Conservation (phyloP, 2,113 vertebrate genomes). For the Cacatua alba region DNA sequence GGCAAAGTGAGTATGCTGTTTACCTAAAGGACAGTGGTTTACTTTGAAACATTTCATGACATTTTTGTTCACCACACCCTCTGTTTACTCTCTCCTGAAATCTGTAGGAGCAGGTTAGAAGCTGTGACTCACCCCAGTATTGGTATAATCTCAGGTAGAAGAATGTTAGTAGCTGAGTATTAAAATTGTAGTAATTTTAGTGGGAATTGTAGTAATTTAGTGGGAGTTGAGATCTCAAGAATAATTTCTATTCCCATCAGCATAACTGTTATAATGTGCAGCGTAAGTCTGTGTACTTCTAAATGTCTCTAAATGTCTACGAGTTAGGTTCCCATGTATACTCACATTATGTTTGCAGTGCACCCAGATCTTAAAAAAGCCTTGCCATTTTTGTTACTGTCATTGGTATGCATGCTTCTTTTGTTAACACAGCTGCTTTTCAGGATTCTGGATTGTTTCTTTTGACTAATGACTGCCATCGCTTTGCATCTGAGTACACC, state of each 20-base stretch:
- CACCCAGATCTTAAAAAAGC: not conserved
- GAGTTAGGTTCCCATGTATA: not conserved
- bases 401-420: not conserved
- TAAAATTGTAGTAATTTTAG: not conserved
- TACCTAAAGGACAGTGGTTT: not conserved
- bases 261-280: not conserved
- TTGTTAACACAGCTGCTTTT: not conserved
- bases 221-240: not conserved
- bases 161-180: not conserved
- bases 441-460: not conserved
- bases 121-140: not conserved
- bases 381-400: not conserved
- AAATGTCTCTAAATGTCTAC: not conserved
- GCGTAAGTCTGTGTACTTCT: not conserved
- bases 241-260: not conserved
- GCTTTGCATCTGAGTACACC: not conserved
- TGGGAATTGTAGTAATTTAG: not conserved
- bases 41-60: not conserved
- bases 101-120: not conserved
- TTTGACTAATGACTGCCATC: not conserved
- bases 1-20: constrained; percentile 87
- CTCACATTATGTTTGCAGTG: not conserved
- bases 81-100: not conserved
- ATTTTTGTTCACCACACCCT: not conserved
- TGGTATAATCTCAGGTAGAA: not conserved